Evolutionary conservation across 2,888 invertebrate genomes (phyloP), one percentile per base, ranked within the genome.

Genomic region (Chrysodeixis includens): DNA sequence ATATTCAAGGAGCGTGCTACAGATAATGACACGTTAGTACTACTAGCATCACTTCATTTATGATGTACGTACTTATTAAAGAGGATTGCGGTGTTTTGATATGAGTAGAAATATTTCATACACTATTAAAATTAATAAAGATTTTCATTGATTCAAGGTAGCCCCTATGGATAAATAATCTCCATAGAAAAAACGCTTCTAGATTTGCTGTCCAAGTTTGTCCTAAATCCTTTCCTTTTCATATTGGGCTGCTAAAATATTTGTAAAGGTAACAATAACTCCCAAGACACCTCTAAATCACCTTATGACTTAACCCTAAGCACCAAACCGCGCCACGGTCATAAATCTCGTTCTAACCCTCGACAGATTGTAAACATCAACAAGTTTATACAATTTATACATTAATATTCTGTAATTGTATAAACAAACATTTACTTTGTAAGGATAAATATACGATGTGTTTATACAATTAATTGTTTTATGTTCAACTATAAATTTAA

Each of bases 1-100:
- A 62, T 71, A 62, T 71, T 71, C 76, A 58, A 72, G 79, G 62
- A 75, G 68, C 68, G 66, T 63, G 71, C 56, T 59, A 59, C 51
- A 77, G 76, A 76, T 77, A 79, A 71, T 54, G 56, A 61, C 68
- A 57, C 65, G 59, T 60, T 14, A 52, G 59, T 30, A 56, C 18
- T 57, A 46, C n/a, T 74, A 73, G 62, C 66, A 53, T 22, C 18
- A 35, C 60, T 62, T 61, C 35, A 66, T 62, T 22, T 62, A 30
- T 51, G 63, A 54, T 54, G 14, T 30, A 56, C n/a, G 74, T 54
- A 54, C 56, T 64, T 74, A 56, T 74, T 44, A 61, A 66, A 58
- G 9, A 58, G 30, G 18, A 62, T 56, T 63, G 35, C 20, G 46
- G 30, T 68, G 30, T 56, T 60, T 59, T 74, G 59, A 62, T 64